Conservation (phyloP, 2,113 vertebrate genomes). For the Psephotus haematonotus region DNA sequence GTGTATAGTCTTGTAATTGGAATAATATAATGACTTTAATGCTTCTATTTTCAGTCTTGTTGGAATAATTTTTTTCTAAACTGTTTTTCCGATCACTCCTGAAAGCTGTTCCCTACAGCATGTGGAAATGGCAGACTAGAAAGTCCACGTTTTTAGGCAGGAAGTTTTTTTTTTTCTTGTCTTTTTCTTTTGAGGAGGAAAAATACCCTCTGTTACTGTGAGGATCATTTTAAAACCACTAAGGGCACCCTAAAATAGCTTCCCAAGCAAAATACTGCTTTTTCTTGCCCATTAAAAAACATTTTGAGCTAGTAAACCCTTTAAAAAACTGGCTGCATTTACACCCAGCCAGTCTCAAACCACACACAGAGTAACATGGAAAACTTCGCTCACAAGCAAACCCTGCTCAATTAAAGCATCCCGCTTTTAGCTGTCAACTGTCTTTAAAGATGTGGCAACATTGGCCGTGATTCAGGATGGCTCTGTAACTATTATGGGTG, state of each 20-base stretch:
- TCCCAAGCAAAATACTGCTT: conserved; percentile 51
- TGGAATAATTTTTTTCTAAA: background rate
- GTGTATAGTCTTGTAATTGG: background rate
- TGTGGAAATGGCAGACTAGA: background rate
- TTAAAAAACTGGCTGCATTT: conserved; percentile 6
- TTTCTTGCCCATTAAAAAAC: background rate
- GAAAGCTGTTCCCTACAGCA: background rate
- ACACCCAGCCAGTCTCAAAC: conserved; percentile 38
- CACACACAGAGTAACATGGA: conserved; percentile 54
- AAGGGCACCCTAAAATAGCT: conserved; percentile 52
- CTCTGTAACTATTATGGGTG: conserved; percentile 32
- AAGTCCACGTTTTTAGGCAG: background rate
- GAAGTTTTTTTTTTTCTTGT: background rate
- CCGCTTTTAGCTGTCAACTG: conserved; percentile 30
- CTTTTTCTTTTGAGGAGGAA: background rate
- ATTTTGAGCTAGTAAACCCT: conserved; percentile 41
- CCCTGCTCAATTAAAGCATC: conserved; percentile 43
- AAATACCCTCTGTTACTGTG: conserved; percentile 15
- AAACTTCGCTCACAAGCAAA: conserved; percentile 43
- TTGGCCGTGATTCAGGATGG: conserved; percentile 24
- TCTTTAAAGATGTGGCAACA: conserved; percentile 56
- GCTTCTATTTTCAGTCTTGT: conserved; percentile 2
- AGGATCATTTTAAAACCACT: conserved; percentile 47
- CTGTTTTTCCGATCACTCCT: background rate
- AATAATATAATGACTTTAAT: background rate